Conservation (phyloP, 2,797 vertebrate genomes). For the Pantherophis vulpinus region DNA sequence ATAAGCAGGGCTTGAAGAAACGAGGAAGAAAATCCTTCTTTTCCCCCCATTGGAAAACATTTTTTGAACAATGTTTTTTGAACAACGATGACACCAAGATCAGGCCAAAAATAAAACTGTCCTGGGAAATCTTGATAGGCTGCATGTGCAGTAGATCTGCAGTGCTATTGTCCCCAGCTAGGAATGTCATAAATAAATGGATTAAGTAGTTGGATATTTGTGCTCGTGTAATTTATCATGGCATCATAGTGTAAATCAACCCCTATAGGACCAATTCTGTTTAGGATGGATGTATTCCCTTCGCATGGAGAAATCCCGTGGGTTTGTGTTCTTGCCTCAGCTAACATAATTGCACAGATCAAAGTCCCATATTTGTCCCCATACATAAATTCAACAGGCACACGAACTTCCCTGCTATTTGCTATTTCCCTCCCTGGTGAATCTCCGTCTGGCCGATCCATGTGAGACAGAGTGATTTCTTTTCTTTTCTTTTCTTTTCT, state of each 20-base stretch:
- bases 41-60: conserved; percentile 22
- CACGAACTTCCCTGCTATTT: not conserved
- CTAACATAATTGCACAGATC: not conserved
- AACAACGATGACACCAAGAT: not conserved
- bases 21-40: conserved; percentile 2
- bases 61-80: too few species aligned
- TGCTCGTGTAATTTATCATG: not conserved
- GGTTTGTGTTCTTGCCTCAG: not conserved
- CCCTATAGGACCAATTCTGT: not conserved
- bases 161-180: not conserved
- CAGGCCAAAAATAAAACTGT: not conserved
- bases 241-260: not conserved
- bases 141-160: not conserved
- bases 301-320: not conserved
- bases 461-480: not conserved
- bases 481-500: not conserved
- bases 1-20: conserved; percentile 7
- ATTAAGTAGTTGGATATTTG: not conserved
- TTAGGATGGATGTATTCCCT: not conserved
- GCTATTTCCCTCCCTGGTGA: not conserved
- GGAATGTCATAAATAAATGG: not conserved
- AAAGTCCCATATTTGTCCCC: not conserved
- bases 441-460: not conserved
- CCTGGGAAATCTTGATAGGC: not conserved
- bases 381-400: not conserved